Evolutionary conservation across 1,140 invertebrate species (phyloP).

Genomic region (Cyrtorhinus lividipennis): DNA sequence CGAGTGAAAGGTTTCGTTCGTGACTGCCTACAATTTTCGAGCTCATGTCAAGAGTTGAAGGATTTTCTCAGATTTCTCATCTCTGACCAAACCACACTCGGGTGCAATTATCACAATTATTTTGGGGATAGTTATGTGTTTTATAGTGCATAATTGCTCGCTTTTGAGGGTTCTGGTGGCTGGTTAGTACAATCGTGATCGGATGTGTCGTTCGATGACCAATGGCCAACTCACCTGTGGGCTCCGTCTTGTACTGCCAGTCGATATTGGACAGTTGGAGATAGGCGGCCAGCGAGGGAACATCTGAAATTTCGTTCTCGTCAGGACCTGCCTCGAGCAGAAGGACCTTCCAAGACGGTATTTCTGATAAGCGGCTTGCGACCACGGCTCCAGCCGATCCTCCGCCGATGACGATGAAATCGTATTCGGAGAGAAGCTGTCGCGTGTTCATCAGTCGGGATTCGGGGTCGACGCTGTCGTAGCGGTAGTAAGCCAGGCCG

Average conservation of each 20-base stretch:
- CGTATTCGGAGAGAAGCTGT: conserved; percentile 49
- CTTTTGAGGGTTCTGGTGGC: too few relatives aligned
- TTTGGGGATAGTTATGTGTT: too few relatives aligned
- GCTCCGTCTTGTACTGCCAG: conserved; percentile 84
- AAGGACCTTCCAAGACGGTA: conserved; percentile 59
- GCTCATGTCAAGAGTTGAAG: too few relatives aligned
- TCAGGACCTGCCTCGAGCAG: conserved; percentile 84
- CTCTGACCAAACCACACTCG: too few relatives aligned
- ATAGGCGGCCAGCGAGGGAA: conserved; percentile 74
- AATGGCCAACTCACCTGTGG: conserved; percentile 50
- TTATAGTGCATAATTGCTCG: too few relatives aligned
- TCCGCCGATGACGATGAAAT: conserved; percentile 76
- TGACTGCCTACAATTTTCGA: too few relatives aligned
- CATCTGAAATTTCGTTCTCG: conserved; percentile 79
- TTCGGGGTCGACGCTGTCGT: conserved; percentile 66
- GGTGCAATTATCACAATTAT: too few relatives aligned
- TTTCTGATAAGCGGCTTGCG: conserved; percentile 73
- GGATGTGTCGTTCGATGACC: too few relatives aligned
- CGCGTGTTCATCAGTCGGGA: conserved; percentile 44
- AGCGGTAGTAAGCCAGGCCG: conserved; percentile 65
- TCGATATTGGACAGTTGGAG: conserved; percentile 75
- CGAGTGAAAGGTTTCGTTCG: too few relatives aligned
- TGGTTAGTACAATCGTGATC: too few relatives aligned
- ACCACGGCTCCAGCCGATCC: conserved; percentile 88
- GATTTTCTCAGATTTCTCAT: too few relatives aligned